A percentile compares a stretch with the other conserved stretches of the same genome.
These are phyloP conservation scores for Agraylea sexmaculata DNA, from an alignment of 1,140 invertebrate species.

Conservation along the genomic window DNA sequence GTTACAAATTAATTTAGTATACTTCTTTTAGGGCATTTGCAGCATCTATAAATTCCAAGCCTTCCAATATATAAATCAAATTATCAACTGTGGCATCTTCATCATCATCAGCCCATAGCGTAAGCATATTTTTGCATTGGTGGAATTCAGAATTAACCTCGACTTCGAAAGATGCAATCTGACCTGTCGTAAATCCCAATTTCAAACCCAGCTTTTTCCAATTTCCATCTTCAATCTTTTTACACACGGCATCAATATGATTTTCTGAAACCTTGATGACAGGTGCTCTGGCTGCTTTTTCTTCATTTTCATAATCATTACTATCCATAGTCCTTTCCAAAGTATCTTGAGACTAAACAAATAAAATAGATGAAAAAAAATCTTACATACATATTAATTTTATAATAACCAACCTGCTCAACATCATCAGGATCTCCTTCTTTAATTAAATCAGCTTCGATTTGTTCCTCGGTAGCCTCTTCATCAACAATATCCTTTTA, in stretches of 20 bases:
- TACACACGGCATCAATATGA: constrained; percentile 55
- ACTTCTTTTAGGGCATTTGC: constrained; percentile 43
- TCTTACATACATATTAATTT: constrained; percentile 4
- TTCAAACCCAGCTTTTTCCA: constrained; percentile 79
- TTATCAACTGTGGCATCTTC: constrained; percentile 75
- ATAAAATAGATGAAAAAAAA: no score
- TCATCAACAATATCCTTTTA: constrained; percentile 30
- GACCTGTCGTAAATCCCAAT: constrained; percentile 68
- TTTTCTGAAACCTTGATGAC: constrained; percentile 32
- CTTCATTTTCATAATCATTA: constrained; percentile 10
- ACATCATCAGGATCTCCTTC: constrained; percentile 36
- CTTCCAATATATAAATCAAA: constrained; percentile 68
- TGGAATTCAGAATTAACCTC: constrained; percentile 49
- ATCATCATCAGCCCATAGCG: constrained; percentile 76
- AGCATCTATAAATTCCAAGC: constrained; percentile 57
- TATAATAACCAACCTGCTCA: constrained; percentile 29
- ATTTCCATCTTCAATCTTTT: constrained; percentile 52
- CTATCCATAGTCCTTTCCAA: constrained; percentile 15
- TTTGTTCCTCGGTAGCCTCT: constrained; percentile 40
- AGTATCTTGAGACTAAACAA: constrained; percentile 6
- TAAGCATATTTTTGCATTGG: constrained; percentile 61
- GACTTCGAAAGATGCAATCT: constrained; percentile 67
- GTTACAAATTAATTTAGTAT: constrained; percentile 11
- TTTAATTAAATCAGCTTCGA: constrained; percentile 42
- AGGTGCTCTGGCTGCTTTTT: constrained; percentile 15